Evolutionary conservation across 2,888 invertebrate species (phyloP), one percentile per base, ranked within the genome.

Genomic region (Papilio demoleus): DNA sequence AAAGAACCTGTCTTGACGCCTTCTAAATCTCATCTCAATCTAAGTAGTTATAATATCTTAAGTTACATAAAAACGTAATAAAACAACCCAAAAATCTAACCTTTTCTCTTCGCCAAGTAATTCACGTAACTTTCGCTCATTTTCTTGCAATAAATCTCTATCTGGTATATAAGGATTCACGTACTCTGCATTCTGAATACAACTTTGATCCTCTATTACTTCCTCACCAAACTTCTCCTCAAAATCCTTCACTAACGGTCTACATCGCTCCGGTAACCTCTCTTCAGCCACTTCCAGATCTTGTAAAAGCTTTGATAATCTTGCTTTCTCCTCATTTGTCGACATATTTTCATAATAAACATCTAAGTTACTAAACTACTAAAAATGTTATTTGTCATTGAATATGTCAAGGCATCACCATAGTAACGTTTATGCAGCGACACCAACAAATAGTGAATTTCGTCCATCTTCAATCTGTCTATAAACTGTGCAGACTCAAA

Each of bases 251-350:
- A 91, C 75, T 8, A 92, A 67, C 11, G 78, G 82, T 2, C 78
- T 80, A 71, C 90, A 88, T 42, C 86, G 78, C 70, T 90, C 89
- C 0, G 90, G 74, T 47, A 90, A 73, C 71, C 86, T 89, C 1
- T 84, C 74, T 67, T 92, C 92, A 0, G 86, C 85, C 1, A 88
- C 82, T 68, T 90, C 88, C 17, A 92, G 71, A 34, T 80, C 84
- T 72, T 87, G 81, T n/a, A 92, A 77, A 47, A 92, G 81, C 77
- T 90, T 91, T 12, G 79, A 73, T 56, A 90, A 71, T 76, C 88
- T 87, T 9, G 76, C 70, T 77, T 92, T 92, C 11, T 92, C 90
- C 74, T 91, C 91, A 66, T 91, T 90, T 4, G 92, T 90, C 42
- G 86, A 73, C 92, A 92, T 92, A n/a, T n/a, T n/a, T n/a, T n/a